Percentiles rank a stretch among this genome's conserved stretches.
Conservation (phyloP, 2,113 vertebrate species). For the Campylorhamphus procurvoides region DNA sequence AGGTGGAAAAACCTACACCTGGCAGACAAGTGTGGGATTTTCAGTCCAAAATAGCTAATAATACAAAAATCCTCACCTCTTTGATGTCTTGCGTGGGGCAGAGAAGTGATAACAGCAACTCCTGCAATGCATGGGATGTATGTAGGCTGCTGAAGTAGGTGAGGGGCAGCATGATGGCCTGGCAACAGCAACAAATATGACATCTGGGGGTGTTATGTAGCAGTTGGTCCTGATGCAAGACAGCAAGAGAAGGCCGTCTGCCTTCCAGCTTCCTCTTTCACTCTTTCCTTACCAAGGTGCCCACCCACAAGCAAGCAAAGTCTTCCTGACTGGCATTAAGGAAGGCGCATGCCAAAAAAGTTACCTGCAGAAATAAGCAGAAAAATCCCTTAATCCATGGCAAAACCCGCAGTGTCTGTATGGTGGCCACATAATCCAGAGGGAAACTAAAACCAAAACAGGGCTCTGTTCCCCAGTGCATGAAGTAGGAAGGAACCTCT, state of each 20-base stretch:
- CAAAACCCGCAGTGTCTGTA: background rate
- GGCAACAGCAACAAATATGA: background rate
- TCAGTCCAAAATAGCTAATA: background rate
- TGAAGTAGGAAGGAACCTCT: background rate
- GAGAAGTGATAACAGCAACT: background rate
- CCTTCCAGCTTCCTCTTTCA: background rate
- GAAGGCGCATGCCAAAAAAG: background rate
- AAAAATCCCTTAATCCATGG: background rate
- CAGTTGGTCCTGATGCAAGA: background rate
- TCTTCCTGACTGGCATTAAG: background rate
- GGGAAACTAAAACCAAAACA: background rate
- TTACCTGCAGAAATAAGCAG: background rate
- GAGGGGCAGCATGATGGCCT: background rate
- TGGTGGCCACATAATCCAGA: background rate
- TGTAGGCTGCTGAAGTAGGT: background rate
- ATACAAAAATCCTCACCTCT: background rate
- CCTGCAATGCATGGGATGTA: background rate
- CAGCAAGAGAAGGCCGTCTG: background rate
- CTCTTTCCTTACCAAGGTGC: background rate
- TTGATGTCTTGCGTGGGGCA: background rate
- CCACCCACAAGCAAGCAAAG: background rate
- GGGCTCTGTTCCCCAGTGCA: accelerated
- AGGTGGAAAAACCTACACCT: background rate
- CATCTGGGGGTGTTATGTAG: background rate
- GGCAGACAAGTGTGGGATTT: background rate